Evolutionary conservation across 1,140 invertebrate species (phyloP).

Genomic region (Vollenhovia emeryi): DNA sequence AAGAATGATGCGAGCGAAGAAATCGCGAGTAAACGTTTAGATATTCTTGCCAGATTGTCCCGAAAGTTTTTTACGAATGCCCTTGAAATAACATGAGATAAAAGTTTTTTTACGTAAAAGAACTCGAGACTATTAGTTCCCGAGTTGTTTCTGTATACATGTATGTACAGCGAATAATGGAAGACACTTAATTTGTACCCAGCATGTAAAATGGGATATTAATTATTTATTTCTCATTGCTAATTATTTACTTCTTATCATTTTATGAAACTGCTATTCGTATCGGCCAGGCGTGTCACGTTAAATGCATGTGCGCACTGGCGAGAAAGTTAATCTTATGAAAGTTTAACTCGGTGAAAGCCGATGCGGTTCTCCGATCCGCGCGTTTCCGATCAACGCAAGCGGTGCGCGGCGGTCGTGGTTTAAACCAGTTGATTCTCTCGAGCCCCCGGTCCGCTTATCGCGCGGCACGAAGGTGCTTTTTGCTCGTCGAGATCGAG

Average conservation of each 20-base stretch:
- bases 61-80: background rate
- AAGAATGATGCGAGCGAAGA: background rate
- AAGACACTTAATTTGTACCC: background rate
- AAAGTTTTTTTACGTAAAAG: background rate
- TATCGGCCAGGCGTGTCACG: background rate
- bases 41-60: no score
- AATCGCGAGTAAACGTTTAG: background rate
- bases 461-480: background rate
- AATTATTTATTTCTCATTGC: background rate
- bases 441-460: slow-evolving; percentile 20
- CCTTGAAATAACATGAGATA: background rate
- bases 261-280: background rate
- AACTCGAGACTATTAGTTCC: background rate
- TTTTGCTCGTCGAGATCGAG: slow-evolving; percentile 37
- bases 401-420: background rate
- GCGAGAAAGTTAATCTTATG: slow-evolving; percentile 1
- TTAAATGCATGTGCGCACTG: background rate
- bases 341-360: background rate
- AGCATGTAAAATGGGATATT: background rate
- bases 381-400: background rate
- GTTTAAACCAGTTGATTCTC: background rate
- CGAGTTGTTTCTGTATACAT: background rate
- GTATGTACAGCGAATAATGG: background rate
- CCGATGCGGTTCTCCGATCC: background rate
- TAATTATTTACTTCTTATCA: background rate